phyloP scores from a whole-genome alignment of 2,113 vertebrate species.

The Poeciliopsis retropinna region DNA sequence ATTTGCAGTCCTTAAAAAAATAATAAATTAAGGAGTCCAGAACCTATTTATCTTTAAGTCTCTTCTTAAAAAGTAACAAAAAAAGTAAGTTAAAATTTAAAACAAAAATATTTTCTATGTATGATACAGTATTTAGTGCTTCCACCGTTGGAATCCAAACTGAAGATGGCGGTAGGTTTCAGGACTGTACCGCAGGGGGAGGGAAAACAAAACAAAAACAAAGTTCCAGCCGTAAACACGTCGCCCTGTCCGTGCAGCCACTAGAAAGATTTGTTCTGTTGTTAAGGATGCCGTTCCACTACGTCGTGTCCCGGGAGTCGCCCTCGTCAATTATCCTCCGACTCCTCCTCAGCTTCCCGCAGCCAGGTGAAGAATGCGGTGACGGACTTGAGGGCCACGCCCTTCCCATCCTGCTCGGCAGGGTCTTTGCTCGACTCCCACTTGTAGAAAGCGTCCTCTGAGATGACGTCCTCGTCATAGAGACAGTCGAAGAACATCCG shows the following conservation, averaged over 20 bases:
- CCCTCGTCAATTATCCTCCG: constrained; percentile 92
- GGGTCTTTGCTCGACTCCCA: constrained; percentile 98
- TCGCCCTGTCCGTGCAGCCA: constrained; percentile 68
- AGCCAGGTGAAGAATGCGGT: constrained; percentile 98
- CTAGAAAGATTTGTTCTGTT: constrained; percentile 78
- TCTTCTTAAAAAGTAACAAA: constrained; percentile 93
- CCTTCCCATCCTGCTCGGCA: constrained; percentile 92
- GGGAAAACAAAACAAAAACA: not conserved
- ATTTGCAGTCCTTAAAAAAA: constrained; percentile 98
- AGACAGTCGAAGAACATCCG: constrained; percentile 99
- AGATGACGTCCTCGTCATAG: constrained; percentile 98
- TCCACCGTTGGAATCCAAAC: constrained; percentile 83
- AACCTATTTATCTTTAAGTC: constrained; percentile 89
- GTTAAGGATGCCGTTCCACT: constrained; percentile 73
- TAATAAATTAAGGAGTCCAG: constrained; percentile 98
- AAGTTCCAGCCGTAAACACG: constrained; percentile 83
- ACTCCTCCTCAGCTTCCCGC: constrained; percentile 97
- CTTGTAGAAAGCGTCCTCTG: constrained; percentile 97
- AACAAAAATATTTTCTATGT: constrained; percentile 99
- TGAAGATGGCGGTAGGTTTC: constrained; percentile 77
- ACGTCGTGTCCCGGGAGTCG: constrained; percentile 80
- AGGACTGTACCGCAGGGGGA: constrained; percentile 81
- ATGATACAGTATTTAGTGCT: constrained; percentile 96
- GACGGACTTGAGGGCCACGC: constrained; percentile 94
- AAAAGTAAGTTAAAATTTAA: constrained; percentile 89